phyloP scores from a whole-genome alignment of 2,113 vertebrate genomes.

The Corythaixoides concolor region DNA sequence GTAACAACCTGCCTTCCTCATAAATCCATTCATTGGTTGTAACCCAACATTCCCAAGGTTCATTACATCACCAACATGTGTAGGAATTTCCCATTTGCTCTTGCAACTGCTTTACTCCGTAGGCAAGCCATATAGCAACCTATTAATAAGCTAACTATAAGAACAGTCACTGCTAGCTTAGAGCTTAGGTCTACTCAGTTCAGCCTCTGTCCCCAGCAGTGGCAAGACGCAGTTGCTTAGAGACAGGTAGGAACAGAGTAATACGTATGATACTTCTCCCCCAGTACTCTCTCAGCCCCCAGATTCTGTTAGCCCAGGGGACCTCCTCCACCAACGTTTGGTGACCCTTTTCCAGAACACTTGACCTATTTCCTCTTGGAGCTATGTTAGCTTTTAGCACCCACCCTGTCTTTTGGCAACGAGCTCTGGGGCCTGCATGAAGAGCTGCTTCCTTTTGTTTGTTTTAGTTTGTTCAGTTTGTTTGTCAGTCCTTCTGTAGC shows the following conservation, averaged over 20 bases:
- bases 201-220: neutral
- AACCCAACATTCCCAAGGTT: neutral
- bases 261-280: accelerated
- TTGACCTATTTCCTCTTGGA: neutral
- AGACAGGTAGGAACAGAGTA: neutral
- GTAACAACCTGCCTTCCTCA: neutral
- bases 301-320: neutral
- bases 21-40: neutral
- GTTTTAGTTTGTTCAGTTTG: neutral
- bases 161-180: neutral
- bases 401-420: neutral
- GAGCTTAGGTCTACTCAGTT: neutral
- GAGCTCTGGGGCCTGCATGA: neutral
- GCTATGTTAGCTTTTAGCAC: neutral
- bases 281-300: neutral
- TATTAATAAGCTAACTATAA: neutral
- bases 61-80: neutral
- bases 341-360: neutral
- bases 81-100: neutral
- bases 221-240: neutral
- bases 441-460: neutral
- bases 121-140: neutral
- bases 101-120: neutral
- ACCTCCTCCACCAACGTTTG: neutral
- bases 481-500: neutral